Conservation (phyloP, 2,888 invertebrate species). For the Acronicta psi region DNA sequence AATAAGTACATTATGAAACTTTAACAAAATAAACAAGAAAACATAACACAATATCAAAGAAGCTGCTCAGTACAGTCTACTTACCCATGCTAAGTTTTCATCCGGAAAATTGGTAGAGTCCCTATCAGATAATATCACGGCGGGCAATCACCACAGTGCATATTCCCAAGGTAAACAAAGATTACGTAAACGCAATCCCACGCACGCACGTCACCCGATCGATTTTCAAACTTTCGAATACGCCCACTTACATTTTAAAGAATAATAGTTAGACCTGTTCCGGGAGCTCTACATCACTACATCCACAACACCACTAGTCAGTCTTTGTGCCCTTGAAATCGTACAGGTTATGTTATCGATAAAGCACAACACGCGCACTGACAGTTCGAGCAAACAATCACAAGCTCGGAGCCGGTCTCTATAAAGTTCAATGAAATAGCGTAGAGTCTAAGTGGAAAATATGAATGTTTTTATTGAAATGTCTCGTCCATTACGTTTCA, state of each 20-base stretch:
- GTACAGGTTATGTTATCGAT: slow-evolving; percentile 89
- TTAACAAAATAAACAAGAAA: slow-evolving; percentile 13
- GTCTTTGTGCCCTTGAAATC: slow-evolving; percentile 85
- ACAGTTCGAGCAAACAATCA: slow-evolving; percentile 86
- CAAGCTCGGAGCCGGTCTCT: slow-evolving; percentile 80
- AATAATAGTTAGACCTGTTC: slow-evolving; percentile 72
- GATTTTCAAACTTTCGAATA: slow-evolving; percentile 89
- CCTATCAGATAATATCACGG: slow-evolving; percentile 64
- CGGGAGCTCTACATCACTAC: slow-evolving; percentile 74
- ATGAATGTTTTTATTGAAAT: slow-evolving; percentile 58
- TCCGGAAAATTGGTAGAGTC: slow-evolving; percentile 48
- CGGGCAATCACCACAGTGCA: slow-evolving; percentile 79
- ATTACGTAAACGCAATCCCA: slow-evolving; percentile 89
- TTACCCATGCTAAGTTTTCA: slow-evolving; percentile 61
- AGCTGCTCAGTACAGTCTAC: slow-evolving; percentile 38
- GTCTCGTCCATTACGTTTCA: slow-evolving; percentile 61
- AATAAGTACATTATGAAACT: neutral
- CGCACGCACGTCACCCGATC: slow-evolving; percentile 88
- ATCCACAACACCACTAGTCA: slow-evolving; percentile 76
- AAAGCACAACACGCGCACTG: slow-evolving; percentile 88
- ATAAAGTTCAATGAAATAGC: slow-evolving; percentile 64
- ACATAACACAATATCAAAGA: slow-evolving; percentile 17
- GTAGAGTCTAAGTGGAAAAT: slow-evolving; percentile 63
- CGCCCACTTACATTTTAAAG: slow-evolving; percentile 84
- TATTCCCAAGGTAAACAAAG: slow-evolving; percentile 88